A percentile compares a stretch with the other conserved stretches of the same genome.
Evolutionary conservation across 1,140 invertebrate genomes (phyloP).

Genomic region (Euura lappo): DNA sequence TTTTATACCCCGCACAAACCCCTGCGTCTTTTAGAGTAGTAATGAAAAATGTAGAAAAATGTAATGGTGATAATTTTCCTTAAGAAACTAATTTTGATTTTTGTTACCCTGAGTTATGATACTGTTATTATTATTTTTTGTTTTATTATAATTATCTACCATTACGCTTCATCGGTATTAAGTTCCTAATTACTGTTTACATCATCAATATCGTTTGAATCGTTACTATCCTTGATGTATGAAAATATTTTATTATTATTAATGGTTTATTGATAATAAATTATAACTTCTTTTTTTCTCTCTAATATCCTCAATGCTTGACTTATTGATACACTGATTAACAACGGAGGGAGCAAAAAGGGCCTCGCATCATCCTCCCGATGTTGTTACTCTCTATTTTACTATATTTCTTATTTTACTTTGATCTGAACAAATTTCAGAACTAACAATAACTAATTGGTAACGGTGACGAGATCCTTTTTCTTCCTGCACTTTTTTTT

Average conservation of each 20-base stretch:
- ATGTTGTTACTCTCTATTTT: not conserved
- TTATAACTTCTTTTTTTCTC: not conserved
- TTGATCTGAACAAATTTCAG: too few species aligned
- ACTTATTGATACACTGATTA: too few species aligned
- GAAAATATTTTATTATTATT: too few species aligned
- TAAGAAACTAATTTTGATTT: conserved; percentile 42
- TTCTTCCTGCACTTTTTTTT: conserved; percentile 1
- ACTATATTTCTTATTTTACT: conserved; percentile 10
- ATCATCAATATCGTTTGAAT: conserved; percentile 10
- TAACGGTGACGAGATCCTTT: conserved; percentile 7
- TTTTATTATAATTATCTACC: conserved; percentile 17
- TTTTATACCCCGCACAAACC: too few species aligned
- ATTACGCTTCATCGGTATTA: too few species aligned
- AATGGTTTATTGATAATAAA: too few species aligned
- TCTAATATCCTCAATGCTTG: too few species aligned
- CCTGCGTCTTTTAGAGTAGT: too few species aligned
- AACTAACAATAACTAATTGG: too few species aligned
- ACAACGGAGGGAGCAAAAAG: too few species aligned
- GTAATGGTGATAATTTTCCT: conserved; percentile 40
- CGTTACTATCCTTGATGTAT: not conserved
- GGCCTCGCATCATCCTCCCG: too few species aligned
- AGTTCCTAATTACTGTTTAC: conserved; percentile 19
- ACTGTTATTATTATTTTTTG: conserved; percentile 14
- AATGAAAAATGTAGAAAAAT: conserved; percentile 23
- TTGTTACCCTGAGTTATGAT: conserved; percentile 26